Evolutionary conservation across 1,140 invertebrate species (phyloP), one percentile per base, ranked within the genome.

Genomic region (Eriosoma lanigerum): DNA sequence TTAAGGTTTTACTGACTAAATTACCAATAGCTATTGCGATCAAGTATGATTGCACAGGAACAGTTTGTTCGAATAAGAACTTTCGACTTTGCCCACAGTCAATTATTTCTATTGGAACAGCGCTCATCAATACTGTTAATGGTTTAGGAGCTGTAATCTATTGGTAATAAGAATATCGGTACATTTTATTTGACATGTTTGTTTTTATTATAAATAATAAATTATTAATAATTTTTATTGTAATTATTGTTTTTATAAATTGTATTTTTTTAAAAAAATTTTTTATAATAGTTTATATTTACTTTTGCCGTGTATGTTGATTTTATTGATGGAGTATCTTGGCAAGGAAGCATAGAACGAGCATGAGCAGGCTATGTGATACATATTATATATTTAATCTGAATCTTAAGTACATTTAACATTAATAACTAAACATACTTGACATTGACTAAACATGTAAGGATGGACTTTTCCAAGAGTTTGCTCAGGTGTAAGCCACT

Each of bases 311-410:
- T 89, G 84, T 96, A 98, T 4, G 93, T 92, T 81, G 90, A 90
- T 87, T 98, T 98, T 0, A 96, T 92, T n/a, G 90, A 89, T 5
- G 96, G 96, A 0, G 95, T 94, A 87, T 98, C 96, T 89, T 98
- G 96, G 85, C 96, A 97, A 5, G 97, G 96, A 17, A 97, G 81
- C 81, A 98, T 90, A 12, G 94, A 94, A 70, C 96, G 88, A 3
- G 92, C 92, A 87, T 96, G 94, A 83, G 97, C 96, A 15, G 96
- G 91, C 92, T 96, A 84, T 80, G 87, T 86, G 83, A 82, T 73
- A 82, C 1, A 82, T 72, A 9, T 54, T n/a, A n/a, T 19, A 82
- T 19, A 82, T 54, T 15, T 81, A 81, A 54, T 81, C 81, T 54
- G 82, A 56, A 73, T n/a, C n/a, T n/a, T 29, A 52, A 24, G 21